Base-by-base conservation (phyloP, 2,888 invertebrate species). In the Meandrusa payeni region DNA sequence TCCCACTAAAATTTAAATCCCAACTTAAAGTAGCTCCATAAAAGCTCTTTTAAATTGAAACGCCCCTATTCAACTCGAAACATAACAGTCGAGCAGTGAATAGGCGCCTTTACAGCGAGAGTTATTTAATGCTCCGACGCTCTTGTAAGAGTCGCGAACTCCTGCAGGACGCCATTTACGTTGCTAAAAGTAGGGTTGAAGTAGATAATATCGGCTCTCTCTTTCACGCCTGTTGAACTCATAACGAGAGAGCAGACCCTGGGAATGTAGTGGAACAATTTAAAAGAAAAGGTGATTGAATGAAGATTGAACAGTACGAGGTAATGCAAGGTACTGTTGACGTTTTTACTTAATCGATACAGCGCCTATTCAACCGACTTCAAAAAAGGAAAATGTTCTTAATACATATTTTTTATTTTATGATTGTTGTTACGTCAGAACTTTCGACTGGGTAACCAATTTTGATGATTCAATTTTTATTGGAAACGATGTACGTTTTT, bases 51-150 rank as follows among this genome's bases (percentile, higher is more conserved):
- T 36, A 45, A 45, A 47, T 41, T 40, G 38, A 44, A 38, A 38
- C 24, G 31, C 33, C 11, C 23, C 43, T 31, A 44, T 44, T 54
- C 51, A 51, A 28, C 12, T 42, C 46, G 49, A 50, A 52, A 54
- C 54, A 53, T 54, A 43, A 57, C 52, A 48, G 64, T 62, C 61
- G 58, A 51, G 51, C 50, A 56, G 50, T 74, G 74, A 76, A 76
- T 76, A 51, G 69, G 51, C 54, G 53, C 60, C 64, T 64, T 66
- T 68, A 65, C 57, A 56, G 50, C 56, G 55, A 41, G 59, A 62
- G 75, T 80, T 78, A 80, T 82, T 80, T 80, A 78, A 78, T 76
- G 79, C 74, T 69, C 56, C 73, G 68, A 52, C 70, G 77, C 74
- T 71, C 62, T 64, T 64, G 64, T 43, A 42, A 78, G 78, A 75